Conservation (phyloP, 2,113 vertebrate genomes). For the Ceuthmochares aereus region DNA sequence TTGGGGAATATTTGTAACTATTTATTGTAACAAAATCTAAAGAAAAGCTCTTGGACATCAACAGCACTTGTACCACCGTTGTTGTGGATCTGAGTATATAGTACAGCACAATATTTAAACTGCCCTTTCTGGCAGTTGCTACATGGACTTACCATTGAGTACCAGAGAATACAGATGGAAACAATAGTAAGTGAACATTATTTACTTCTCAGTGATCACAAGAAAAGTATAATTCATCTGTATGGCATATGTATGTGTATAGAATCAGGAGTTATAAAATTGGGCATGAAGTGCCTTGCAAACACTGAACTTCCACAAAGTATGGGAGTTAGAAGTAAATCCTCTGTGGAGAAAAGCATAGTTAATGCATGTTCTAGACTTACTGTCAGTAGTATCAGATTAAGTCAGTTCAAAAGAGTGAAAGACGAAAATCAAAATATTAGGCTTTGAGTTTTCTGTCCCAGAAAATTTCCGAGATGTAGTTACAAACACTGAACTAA, state of each 20-base stretch:
- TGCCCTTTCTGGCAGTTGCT: neutral
- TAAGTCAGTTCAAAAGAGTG: neutral
- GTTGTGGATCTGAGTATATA: neutral
- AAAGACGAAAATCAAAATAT: neutral
- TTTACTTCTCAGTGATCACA: neutral
- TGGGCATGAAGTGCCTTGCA: neutral
- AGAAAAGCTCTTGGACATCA: neutral
- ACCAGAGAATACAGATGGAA: neutral
- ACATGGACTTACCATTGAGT: neutral
- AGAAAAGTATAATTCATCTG: neutral
- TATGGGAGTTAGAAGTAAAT: neutral
- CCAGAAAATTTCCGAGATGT: neutral
- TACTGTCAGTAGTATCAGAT: neutral
- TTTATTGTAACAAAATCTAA: neutral
- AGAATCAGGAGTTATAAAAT: neutral
- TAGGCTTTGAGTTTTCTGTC: neutral
- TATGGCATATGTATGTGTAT: neutral
- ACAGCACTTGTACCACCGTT: neutral
- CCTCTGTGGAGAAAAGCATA: neutral
- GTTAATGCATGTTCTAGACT: neutral
- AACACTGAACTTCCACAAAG: neutral
- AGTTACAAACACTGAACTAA: neutral
- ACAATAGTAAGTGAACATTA: neutral
- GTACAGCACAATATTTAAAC: neutral
- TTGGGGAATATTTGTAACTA: neutral